Evolutionary conservation across 2,888 invertebrate species (phyloP), one percentile per base, ranked within the genome.

Genomic region (Lordiphosa fenestrarum): DNA sequence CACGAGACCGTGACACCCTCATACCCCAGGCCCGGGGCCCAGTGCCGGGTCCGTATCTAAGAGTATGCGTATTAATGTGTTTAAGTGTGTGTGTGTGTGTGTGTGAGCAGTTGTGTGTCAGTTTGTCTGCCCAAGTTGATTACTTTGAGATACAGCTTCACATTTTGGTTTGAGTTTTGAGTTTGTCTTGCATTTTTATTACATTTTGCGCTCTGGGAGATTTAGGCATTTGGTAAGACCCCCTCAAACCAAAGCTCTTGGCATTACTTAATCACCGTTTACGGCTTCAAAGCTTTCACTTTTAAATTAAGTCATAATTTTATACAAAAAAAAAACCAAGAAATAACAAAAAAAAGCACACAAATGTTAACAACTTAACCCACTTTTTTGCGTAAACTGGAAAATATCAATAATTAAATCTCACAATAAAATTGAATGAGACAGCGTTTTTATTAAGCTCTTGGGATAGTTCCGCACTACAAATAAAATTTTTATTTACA

Each of bases 281-380:
- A 50, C 41, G 36, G 30, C 57, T 33, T 38, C 42, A 63, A 66
- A 68, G 77, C 77, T 77, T 83, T 77, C 77, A 83, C 77, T 77
- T 77, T 77, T 80, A 69, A 83, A 77, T 83, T 77, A 77, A 77
- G 84, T 84, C 81, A 84, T 84, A 73, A 80, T 70, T 72, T 76
- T 56, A 66, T 57, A 69, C 62, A 57, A 55, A 65, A 57, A 55
- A 65, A 56, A 66, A 52, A 40, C 9, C 48, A 51, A 15, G 15
- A 15, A 15, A 15, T 15, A 15, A 15, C n/a, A n/a, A n/a, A n/a
- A n/a, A n/a, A 39, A 60, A 39, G 54, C 57, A 55, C 49, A 46
- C 12, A 54, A 37, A 33, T 36, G 73, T 41, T 39, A 54, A 38
- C 49, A 65, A 59, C 33, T 37, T 83, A 77, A 83, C 77, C 77